phyloP scores from a whole-genome alignment of 1,140 invertebrate genomes.

The Drosophila paulistorum region DNA sequence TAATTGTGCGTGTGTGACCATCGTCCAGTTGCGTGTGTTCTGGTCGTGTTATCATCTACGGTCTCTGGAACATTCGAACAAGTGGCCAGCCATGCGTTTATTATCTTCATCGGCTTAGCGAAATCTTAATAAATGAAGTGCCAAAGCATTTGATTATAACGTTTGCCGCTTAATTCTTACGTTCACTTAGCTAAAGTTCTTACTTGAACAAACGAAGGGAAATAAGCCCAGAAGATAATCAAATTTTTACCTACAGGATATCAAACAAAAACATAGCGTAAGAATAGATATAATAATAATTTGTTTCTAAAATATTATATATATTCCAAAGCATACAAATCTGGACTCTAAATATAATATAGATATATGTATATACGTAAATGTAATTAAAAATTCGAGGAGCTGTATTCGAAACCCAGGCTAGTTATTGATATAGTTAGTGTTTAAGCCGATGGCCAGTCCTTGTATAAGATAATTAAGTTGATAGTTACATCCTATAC shows the following conservation, averaged over 20 bases:
- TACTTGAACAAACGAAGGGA: not conserved
- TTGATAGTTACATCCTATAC: no score
- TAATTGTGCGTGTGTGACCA: conserved; percentile 65
- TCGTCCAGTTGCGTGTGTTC: conserved; percentile 31
- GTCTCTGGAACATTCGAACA: conserved; percentile 42
- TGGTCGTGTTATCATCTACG: not conserved
- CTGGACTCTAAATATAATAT: no score
- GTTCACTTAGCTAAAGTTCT: conserved; percentile 24
- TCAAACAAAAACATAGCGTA: not conserved
- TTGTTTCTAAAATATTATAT: not conserved
- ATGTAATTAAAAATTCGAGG: no score
- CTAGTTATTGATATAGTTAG: no score
- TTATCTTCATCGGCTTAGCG: conserved; percentile 42
- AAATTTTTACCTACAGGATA: not conserved
- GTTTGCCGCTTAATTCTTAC: conserved; percentile 32
- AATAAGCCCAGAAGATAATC: not conserved
- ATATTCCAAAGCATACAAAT: no score
- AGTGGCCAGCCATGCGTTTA: conserved; percentile 51
- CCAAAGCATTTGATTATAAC: conserved; percentile 42
- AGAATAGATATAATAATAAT: not conserved
- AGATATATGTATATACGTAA: no score
- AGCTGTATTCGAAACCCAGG: no score
- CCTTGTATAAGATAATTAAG: no score
- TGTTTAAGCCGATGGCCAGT: no score
- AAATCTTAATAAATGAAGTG: conserved; percentile 62